Evolutionary conservation across 2,888 invertebrate genomes (phyloP).

Genomic region (Aphodius granarius): DNA sequence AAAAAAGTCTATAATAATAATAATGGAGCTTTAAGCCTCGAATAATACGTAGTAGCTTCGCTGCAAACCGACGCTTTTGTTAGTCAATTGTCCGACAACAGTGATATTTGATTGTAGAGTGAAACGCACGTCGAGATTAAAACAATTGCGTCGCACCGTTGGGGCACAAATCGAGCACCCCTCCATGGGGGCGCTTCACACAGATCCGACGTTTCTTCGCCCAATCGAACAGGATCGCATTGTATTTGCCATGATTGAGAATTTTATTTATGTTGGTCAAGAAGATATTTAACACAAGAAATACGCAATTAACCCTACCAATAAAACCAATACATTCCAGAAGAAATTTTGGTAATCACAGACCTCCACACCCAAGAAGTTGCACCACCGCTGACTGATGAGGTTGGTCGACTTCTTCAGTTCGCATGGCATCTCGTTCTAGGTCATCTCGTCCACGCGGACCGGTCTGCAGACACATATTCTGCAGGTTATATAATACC

Average conservation of each 20-base stretch:
- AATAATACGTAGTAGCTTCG: slow-evolving; percentile 29
- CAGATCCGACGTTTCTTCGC: not conserved
- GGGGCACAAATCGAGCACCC: not conserved
- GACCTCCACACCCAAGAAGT: not conserved
- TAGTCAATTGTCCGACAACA: slow-evolving; percentile 31
- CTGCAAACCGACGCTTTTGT: slow-evolving; percentile 28
- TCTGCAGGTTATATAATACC: not conserved
- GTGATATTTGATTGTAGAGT: slow-evolving; percentile 34
- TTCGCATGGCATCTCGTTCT: not conserved
- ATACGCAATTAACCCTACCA: not conserved
- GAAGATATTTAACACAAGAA: too few species aligned
- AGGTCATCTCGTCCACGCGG: not conserved
- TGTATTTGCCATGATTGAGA: too few species aligned
- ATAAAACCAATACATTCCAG: not conserved
- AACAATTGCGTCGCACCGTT: slow-evolving; percentile 21
- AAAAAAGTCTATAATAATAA: slow-evolving; percentile 17
- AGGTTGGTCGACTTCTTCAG: not conserved
- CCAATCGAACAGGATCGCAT: not conserved
- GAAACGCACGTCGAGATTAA: slow-evolving; percentile 25
- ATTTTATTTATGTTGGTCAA: too few species aligned
- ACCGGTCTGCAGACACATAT: not conserved
- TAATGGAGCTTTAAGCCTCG: slow-evolving; percentile 7
- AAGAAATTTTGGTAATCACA: not conserved
- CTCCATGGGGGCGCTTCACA: not conserved
- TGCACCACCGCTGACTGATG: not conserved